A percentile compares a stretch with the other conserved stretches of the same genome.
phyloP scores from a whole-genome alignment of 2,888 invertebrate species.

The Hirtodrosophila trivittata region DNA sequence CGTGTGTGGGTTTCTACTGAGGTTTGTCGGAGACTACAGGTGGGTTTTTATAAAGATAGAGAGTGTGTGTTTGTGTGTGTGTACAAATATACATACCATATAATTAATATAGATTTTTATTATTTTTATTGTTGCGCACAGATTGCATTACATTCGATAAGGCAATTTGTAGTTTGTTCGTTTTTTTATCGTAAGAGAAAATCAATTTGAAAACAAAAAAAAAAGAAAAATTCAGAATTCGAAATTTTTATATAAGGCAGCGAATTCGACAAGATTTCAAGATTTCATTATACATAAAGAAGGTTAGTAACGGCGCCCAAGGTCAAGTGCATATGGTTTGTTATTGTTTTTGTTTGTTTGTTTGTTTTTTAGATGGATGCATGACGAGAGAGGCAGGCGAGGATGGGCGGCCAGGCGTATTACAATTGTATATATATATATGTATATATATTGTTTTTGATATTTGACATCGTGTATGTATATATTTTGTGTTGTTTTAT shows the following conservation, averaged over 20 bases:
- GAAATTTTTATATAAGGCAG: constrained; percentile 33
- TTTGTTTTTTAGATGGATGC: constrained; percentile 43
- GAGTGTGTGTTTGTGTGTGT: constrained; percentile 40
- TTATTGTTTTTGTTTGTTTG: neutral
- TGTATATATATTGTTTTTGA: constrained; percentile 14
- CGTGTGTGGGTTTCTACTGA: constrained; percentile 52
- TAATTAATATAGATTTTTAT: constrained; percentile 50
- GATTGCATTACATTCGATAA: constrained; percentile 41
- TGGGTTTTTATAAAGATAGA: constrained; percentile 14
- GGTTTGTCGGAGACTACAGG: constrained; percentile 70
- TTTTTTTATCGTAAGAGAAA: constrained; percentile 31
- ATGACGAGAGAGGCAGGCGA: constrained; percentile 56
- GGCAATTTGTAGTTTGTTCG: constrained; percentile 21
- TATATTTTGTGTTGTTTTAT: constrained; percentile 7
- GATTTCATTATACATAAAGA: too few species aligned
- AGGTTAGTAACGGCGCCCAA: constrained; percentile 56
- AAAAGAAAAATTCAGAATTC: constrained; percentile 49
- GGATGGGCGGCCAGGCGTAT: constrained; percentile 50
- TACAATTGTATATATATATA: constrained; percentile 36
- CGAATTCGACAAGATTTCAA: constrained; percentile 18
- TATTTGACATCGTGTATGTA: constrained; percentile 31
- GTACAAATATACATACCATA: constrained; percentile 81
- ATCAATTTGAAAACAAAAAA: constrained; percentile 63
- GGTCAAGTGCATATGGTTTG: constrained; percentile 29
- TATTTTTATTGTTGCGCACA: constrained; percentile 63